Percentiles rank a stretch among this genome's conserved stretches.
Conservation (phyloP, 2,888 invertebrate genomes). For the Pediacus dermestoides region DNA sequence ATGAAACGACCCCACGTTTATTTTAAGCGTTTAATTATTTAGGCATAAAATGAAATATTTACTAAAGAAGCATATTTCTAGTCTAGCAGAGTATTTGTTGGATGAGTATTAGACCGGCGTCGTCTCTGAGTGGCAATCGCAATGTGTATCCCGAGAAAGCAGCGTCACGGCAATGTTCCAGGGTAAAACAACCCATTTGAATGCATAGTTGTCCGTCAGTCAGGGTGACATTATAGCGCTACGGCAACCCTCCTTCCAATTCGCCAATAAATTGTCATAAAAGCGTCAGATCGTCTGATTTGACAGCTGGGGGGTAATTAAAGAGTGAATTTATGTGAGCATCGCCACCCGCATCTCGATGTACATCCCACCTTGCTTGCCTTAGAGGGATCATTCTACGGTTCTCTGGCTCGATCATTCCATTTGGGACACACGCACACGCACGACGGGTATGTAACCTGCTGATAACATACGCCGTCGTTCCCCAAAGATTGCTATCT, state of each 20-base stretch:
- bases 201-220: constrained; percentile 73
- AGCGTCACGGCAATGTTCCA: constrained; percentile 19
- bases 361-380: constrained; percentile 24
- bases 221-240: constrained; percentile 58
- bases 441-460: constrained; percentile 6
- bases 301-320: constrained; percentile 57
- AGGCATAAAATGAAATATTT: too few species aligned
- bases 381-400: constrained; percentile 30
- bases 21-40: too few species aligned
- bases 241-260: constrained; percentile 57
- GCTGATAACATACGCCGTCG: constrained; percentile 18
- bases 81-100: too few species aligned
- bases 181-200: constrained; percentile 70
- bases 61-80: too few species aligned
- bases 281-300: constrained; percentile 71
- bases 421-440: constrained; percentile 12
- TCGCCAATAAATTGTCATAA: constrained; percentile 63
- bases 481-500: constrained; percentile 31
- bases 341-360: constrained; percentile 48
- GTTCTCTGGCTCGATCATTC: constrained; percentile 21
- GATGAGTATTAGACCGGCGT: too few species aligned
- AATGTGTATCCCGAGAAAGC: too few species aligned
- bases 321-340: constrained; percentile 51
- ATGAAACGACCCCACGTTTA: too few species aligned
- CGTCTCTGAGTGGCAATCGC: too few species aligned